These are phyloP conservation scores for Macquaria australasica DNA, from an alignment of 2,113 vertebrate species.

Conservation along the genomic window DNA sequence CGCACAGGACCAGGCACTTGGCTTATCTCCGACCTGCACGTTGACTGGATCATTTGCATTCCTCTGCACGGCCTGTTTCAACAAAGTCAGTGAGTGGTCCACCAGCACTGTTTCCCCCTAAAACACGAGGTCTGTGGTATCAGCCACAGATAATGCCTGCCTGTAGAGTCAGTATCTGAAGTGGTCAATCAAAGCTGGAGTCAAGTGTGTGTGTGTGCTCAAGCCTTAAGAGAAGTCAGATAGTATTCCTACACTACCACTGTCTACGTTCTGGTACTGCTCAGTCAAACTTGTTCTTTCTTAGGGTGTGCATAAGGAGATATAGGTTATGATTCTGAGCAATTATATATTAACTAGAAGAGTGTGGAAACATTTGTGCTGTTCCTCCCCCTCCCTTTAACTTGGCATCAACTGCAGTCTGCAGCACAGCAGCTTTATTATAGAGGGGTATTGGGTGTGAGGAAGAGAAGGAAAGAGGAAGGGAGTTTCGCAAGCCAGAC, in stretches of 20 bases:
- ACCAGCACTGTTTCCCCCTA: slow-evolving; percentile 14
- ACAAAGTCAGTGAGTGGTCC: slow-evolving; percentile 47
- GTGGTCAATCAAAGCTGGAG: slow-evolving; percentile 51
- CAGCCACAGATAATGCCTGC: slow-evolving; percentile 54
- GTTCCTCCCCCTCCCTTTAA: slow-evolving; percentile 36
- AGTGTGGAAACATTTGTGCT: slow-evolving; percentile 26
- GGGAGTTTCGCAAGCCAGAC: slow-evolving; percentile 57
- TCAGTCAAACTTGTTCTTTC: background rate
- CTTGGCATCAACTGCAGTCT: slow-evolving; percentile 42
- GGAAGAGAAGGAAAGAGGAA: slow-evolving; percentile 65
- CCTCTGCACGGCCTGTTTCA: slow-evolving; percentile 55
- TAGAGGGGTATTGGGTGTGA: slow-evolving; percentile 50
- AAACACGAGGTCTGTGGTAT: slow-evolving; percentile 56
- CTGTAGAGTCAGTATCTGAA: slow-evolving; percentile 37
- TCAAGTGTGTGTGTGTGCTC: slow-evolving; percentile 37
- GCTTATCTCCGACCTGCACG: slow-evolving; percentile 55
- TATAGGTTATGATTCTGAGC: background rate
- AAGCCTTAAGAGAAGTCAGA: slow-evolving; percentile 17
- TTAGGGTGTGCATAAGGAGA: background rate
- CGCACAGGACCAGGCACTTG: background rate
- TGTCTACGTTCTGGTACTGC: background rate
- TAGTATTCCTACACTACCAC: background rate
- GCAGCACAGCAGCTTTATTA: slow-evolving; percentile 56
- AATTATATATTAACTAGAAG: background rate
- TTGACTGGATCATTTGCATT: slow-evolving; percentile 73